These are phyloP conservation scores for Drosophila kikkawai DNA, from an alignment of 1,140 invertebrate genomes.

Conservation along the genomic window DNA sequence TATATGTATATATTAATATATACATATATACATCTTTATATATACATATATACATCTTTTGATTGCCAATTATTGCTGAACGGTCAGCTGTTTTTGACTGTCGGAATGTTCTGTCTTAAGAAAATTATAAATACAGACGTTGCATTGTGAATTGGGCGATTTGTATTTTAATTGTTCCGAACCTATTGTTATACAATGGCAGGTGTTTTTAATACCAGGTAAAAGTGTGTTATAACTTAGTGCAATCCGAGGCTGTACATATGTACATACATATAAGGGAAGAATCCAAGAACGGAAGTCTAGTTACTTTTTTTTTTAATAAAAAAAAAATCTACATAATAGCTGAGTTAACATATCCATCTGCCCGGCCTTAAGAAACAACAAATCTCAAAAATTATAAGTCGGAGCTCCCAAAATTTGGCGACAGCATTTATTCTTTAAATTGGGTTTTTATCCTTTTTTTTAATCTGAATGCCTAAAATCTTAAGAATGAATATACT, in stretches of 20 bases:
- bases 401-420: no score
- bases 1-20: background rate
- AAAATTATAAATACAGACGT: background rate
- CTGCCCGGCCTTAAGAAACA: no score
- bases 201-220: constrained; percentile 1
- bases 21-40: background rate
- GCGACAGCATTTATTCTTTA: no score
- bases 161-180: background rate
- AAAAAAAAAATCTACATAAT: no score
- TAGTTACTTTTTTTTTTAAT: no score
- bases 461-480: no score
- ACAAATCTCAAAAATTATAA: no score
- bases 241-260: background rate
- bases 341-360: no score
- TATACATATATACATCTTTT: no score
- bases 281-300: background rate
- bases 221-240: background rate
- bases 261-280: background rate
- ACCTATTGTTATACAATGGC: background rate
- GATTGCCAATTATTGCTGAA: constrained; percentile 8
- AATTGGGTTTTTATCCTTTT: no score
- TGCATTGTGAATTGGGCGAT: background rate
- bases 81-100: background rate
- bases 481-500: no score
- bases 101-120: background rate